Conservation (phyloP, 1,140 invertebrate species). For the Panagrolaimus sp. region DNA sequence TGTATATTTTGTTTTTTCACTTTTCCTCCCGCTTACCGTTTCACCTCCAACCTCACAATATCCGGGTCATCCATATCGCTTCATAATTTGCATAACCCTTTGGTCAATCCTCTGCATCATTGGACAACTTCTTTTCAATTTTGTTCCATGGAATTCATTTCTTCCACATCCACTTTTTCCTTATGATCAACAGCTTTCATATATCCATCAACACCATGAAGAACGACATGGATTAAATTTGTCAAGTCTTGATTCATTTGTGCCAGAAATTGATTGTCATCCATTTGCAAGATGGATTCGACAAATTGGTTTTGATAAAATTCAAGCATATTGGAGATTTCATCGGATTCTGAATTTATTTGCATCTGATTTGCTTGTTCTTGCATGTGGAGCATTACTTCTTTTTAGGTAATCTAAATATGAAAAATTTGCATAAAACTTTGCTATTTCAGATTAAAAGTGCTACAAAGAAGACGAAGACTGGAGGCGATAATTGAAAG, state of each 20-base stretch:
- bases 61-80: constrained; percentile 23
- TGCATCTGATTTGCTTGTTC: background rate
- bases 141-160: constrained; percentile 19
- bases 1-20: constrained; percentile 27
- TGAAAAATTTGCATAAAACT: background rate
- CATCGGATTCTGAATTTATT: constrained; percentile 14
- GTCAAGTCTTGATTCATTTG: background rate
- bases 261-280: constrained; percentile 6
- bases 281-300: constrained; percentile 18
- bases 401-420: constrained; percentile 11
- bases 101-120: constrained; percentile 19
- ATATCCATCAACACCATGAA: background rate
- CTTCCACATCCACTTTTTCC: background rate
- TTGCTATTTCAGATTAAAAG: background rate
- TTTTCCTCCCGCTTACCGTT: constrained; percentile 19
- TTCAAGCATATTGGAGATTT: constrained; percentile 24
- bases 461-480: background rate
- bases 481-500: constrained; percentile 16
- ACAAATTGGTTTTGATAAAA: constrained; percentile 19
- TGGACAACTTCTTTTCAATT: constrained; percentile 27
- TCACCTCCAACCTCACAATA: constrained; percentile 21
- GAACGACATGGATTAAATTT: background rate
- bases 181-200: background rate
- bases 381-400: background rate
- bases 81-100: constrained; percentile 17